Evolutionary conservation across 2,113 vertebrate genomes (phyloP).

Genomic region (Merops nubicus): DNA sequence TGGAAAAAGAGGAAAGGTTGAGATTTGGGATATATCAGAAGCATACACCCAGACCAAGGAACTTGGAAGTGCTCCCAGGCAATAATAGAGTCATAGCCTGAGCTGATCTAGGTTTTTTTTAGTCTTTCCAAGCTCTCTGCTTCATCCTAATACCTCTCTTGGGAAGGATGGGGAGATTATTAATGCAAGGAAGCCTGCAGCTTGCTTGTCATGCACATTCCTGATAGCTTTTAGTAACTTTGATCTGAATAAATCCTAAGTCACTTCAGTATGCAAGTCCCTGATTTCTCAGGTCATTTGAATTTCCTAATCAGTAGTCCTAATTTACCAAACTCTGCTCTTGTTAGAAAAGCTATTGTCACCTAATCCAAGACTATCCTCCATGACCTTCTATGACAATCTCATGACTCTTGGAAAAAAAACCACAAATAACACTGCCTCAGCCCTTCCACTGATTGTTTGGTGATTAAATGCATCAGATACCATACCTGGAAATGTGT

Average conservation of each 20-base stretch:
- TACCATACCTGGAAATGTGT: not conserved
- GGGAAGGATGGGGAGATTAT: not conserved
- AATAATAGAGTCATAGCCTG: not conserved
- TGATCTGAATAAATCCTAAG: conserved; percentile 1
- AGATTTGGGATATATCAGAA: not conserved
- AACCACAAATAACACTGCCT: not conserved
- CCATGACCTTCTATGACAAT: not conserved
- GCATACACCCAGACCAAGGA: not conserved
- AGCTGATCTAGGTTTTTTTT: not conserved
- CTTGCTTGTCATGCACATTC: conserved; percentile 6
- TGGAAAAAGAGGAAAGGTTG: not conserved
- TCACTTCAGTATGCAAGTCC: not conserved
- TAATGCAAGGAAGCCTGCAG: not conserved
- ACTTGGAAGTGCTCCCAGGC: not conserved
- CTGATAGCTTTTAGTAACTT: not conserved
- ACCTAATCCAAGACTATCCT: not conserved
- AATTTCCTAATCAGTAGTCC: not conserved
- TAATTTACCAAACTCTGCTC: not conserved
- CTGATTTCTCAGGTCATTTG: not conserved
- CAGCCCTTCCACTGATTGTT: not conserved
- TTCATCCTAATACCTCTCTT: not conserved
- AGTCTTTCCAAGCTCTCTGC: not conserved
- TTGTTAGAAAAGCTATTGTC: not conserved
- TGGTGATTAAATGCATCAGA: not conserved
- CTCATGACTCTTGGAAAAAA: not conserved